Base-by-base conservation (phyloP, 2,888 invertebrate species). In the Lottia gigantea region DNA sequence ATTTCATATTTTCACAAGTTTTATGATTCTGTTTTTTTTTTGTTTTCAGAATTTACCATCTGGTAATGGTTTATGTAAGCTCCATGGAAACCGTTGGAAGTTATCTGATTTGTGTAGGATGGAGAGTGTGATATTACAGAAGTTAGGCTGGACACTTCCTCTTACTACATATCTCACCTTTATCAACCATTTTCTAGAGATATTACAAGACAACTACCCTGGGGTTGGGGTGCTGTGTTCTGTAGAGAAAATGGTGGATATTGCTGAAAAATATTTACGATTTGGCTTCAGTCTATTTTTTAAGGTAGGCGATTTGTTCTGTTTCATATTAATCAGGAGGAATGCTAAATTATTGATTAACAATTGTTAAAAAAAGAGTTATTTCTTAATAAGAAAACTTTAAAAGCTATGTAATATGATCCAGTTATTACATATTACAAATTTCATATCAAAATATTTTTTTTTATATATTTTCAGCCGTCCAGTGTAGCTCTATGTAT, bases 121-220 rank as follows among this genome's bases (percentile, higher is more conserved):
- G 86, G 86, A 87, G 74, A 76, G 77, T 26, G 77, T 83, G 40
- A 78, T 87, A n/a, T 76, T 85, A 6, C 80, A 83, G 25, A 84
- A 86, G 64, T 78, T 87, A 15, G 74, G 74, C 65, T 86, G 86
- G 84, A 71, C 81, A 47, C 70, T 84, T 7, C 80, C 82, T 0
- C 73, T 79, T 19, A 78, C 80, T 16, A 82, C 85, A 12, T 79
- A 78, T 72, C 80, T 86, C 11, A 75, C 76, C 26, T 81, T 83
- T 73, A 74, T 84, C 49, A 76, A 75, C 40, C 64, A 70, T 55
- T 83, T 80, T 69, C 76, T 78, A 47, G 78, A 82, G 68, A 73
- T 81, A 23, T 73, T 83, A 31, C 76, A 71, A 12, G 66, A 68
- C 31, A 69, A 76, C 16, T 66, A 63, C 40, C 68, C 62, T 25